These are phyloP conservation scores for Philypnodon macrostomus DNA, from an alignment of 2,797 vertebrate species.

Conservation along the genomic window DNA sequence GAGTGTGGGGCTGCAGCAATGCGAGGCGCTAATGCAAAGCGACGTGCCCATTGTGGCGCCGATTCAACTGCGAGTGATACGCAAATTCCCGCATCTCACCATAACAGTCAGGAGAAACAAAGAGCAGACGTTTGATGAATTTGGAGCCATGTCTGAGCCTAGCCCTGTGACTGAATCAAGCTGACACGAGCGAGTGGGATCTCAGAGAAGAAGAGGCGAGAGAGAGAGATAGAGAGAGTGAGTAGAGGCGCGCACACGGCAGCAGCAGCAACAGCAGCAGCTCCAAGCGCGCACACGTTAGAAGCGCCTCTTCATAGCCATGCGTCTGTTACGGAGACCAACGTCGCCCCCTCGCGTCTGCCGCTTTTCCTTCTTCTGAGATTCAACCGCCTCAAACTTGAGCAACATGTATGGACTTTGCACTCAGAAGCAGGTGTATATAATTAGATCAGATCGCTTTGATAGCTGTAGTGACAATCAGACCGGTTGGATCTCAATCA, in stretches of 20 bases:
- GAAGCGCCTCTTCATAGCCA: slow-evolving; percentile 5
- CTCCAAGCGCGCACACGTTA: neutral
- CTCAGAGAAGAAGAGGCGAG: slow-evolving; percentile 16
- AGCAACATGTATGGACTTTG: neutral
- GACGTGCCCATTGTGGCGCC: slow-evolving; percentile 63
- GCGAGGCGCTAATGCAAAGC: slow-evolving; percentile 56
- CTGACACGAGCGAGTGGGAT: slow-evolving; percentile 61
- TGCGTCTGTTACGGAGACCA: slow-evolving; percentile 60
- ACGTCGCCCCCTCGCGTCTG: slow-evolving; percentile 74
- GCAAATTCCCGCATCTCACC: slow-evolving; percentile 61
- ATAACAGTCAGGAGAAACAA: slow-evolving; percentile 70
- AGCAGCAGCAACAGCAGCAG: slow-evolving; percentile 14
- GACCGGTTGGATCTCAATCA: too few species aligned
- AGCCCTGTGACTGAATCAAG: slow-evolving; percentile 72
- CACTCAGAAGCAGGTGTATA: neutral
- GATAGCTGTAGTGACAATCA: neutral
- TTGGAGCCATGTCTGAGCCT: slow-evolving; percentile 68
- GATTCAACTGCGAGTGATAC: slow-evolving; percentile 61
- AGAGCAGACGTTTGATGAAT: slow-evolving; percentile 67
- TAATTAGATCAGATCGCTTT: neutral
- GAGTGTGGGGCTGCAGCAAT: slow-evolving; percentile 45
- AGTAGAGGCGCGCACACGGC: slow-evolving; percentile 17
- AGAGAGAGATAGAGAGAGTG: neutral
- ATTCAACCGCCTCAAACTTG: slow-evolving; percentile 4
- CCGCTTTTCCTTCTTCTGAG: slow-evolving; percentile 7